Percentiles rank a stretch among this genome's conserved stretches.
phyloP scores from a whole-genome alignment of 2,797 vertebrate species.

The Xerus rutilus region DNA sequence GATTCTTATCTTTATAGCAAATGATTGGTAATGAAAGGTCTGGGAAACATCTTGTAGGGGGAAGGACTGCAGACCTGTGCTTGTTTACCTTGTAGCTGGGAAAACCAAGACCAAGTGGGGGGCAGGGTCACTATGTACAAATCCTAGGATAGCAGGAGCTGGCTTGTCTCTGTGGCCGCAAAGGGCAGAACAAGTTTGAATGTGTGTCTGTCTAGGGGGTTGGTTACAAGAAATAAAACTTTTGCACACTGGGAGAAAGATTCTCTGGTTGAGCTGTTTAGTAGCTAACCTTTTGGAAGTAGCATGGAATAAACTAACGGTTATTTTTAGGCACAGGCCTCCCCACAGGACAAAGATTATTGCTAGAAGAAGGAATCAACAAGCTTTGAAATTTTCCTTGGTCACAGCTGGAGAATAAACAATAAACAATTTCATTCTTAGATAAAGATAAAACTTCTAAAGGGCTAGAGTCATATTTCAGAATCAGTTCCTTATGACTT shows the following conservation, averaged over 20 bases:
- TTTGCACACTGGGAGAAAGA: neutral
- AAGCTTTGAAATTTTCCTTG: conserved; percentile 55
- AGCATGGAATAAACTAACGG: neutral
- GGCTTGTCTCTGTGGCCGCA: neutral
- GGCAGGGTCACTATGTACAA: neutral
- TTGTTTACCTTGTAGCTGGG: neutral
- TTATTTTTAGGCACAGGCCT: conserved; percentile 26
- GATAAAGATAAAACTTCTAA: conserved; percentile 69
- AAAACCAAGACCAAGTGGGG: neutral
- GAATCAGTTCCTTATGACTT: conserved; percentile 71
- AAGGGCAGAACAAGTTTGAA: neutral
- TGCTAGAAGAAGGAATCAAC: conserved; percentile 51
- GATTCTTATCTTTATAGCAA: conserved; percentile 54
- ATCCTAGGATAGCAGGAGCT: neutral
- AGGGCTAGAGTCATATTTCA: conserved; percentile 35
- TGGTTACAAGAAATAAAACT: neutral
- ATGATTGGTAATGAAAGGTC: neutral
- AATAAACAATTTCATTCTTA: conserved; percentile 69
- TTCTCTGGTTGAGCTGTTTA: conserved; percentile 55
- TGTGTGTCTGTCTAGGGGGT: neutral
- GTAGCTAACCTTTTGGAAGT: conserved; percentile 62
- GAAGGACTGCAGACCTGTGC: neutral
- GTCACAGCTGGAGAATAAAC: conserved; percentile 72
- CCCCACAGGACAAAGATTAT: neutral
- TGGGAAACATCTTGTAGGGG: neutral